Evolutionary conservation across 2,888 invertebrate species (phyloP).

Genomic region (Heliconius cydno): DNA sequence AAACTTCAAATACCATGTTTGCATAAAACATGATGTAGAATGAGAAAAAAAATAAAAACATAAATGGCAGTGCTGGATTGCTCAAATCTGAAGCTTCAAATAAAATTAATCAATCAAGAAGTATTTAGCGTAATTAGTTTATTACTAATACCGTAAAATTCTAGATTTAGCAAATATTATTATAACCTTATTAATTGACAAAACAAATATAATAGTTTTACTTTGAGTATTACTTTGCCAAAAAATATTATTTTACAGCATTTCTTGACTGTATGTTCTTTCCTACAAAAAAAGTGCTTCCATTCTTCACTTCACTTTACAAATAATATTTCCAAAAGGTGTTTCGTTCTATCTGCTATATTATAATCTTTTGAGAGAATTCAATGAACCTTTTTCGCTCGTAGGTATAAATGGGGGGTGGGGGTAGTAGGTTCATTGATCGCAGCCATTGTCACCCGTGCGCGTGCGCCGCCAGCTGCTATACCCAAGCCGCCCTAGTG

Average conservation of each 20-base stretch:
- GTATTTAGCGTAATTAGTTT: not conserved
- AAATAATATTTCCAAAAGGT: constrained; percentile 44
- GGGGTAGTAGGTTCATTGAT: constrained; percentile 79
- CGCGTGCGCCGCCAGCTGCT: constrained; percentile 80
- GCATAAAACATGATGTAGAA: too few relatives aligned
- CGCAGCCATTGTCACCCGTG: constrained; percentile 71
- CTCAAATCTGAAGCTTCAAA: not conserved
- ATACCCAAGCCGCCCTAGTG: constrained; percentile 58
- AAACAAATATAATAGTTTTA: too few relatives aligned
- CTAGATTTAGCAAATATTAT: not conserved
- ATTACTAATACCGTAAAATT: not conserved
- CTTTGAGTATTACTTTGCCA: too few relatives aligned
- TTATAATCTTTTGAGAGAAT: constrained; percentile 47
- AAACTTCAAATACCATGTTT: too few relatives aligned
- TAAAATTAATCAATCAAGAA: not conserved
- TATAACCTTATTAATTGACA: too few relatives aligned
- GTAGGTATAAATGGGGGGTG: constrained; percentile 49
- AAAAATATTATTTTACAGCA: too few relatives aligned
- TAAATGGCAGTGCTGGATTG: too few relatives aligned
- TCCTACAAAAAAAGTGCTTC: not conserved
- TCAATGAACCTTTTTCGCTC: constrained; percentile 44
- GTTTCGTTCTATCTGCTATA: constrained; percentile 49
- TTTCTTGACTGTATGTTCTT: not conserved
- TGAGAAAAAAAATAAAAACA: too few relatives aligned
- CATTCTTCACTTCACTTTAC: constrained; percentile 14